phyloP scores from a whole-genome alignment of 2,113 vertebrate genomes.

The Dissostichus mawsoni region DNA sequence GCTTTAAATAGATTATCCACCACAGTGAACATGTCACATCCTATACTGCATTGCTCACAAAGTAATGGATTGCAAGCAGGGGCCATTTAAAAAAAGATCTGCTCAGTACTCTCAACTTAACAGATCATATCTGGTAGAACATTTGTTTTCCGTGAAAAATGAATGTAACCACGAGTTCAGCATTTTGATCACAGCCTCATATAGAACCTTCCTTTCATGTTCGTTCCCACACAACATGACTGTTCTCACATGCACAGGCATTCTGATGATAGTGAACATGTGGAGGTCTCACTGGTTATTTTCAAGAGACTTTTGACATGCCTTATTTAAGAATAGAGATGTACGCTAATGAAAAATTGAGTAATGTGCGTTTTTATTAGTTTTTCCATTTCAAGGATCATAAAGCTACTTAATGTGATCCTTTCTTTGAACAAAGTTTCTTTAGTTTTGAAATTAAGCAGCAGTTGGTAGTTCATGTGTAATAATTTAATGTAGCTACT shows the following conservation, averaged over 20 bases:
- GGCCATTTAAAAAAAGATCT: neutral
- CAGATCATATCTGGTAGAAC: conserved; percentile 5
- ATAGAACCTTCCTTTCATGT: neutral
- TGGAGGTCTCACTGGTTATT: neutral
- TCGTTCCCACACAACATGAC: neutral
- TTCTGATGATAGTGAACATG: neutral
- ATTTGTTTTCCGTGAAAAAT: conserved; percentile 19
- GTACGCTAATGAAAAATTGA: no score
- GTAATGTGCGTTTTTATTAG: no score
- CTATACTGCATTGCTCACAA: neutral
- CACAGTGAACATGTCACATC: neutral
- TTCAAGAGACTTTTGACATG: neutral
- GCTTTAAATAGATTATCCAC: conserved; percentile 11
- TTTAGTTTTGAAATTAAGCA: no score
- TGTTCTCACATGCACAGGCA: neutral
- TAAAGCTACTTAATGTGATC: no score
- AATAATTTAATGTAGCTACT: no score
- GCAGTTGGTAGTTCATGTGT: no score
- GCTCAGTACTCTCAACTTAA: conserved; percentile 3
- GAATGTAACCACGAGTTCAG: conserved; percentile 1
- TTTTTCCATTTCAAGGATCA: no score
- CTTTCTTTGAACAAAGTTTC: no score
- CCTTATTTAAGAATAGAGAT: neutral
- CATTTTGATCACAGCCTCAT: neutral
- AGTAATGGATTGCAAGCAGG: neutral